Percentiles rank a stretch among this genome's conserved stretches.
Conservation (phyloP, 2,888 invertebrate species). For the Macaria liturata region DNA sequence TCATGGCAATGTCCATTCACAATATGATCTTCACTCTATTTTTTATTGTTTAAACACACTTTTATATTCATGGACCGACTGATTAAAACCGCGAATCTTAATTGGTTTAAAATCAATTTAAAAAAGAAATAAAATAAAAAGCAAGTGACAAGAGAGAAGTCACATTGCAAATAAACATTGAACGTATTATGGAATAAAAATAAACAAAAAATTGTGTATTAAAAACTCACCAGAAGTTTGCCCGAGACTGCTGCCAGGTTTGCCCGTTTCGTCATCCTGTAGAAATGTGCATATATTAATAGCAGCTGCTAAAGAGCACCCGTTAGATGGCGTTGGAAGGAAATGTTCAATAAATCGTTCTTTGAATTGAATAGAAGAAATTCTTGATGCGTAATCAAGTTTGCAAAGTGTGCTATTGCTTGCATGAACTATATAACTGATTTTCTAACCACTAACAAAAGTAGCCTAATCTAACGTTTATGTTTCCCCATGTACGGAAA, state of each 20-base stretch:
- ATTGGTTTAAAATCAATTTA: conserved; percentile 29
- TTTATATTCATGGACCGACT: conserved; percentile 27
- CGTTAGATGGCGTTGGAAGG: no score
- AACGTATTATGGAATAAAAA: conserved; percentile 40
- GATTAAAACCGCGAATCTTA: conserved; percentile 18
- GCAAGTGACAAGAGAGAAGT: conserved; percentile 73
- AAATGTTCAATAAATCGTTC: no score
- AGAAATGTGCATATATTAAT: conserved; percentile 18
- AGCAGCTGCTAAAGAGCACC: no score
- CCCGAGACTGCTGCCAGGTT: conserved; percentile 71
- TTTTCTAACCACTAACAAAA: no score
- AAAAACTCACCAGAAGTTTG: conserved; percentile 72
- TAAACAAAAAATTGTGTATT: conserved; percentile 32
- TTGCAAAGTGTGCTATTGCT: no score
- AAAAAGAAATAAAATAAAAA: conserved; percentile 41
- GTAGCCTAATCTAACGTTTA: no score
- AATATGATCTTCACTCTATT: conserved; percentile 68
- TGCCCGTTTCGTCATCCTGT: conserved; percentile 77
- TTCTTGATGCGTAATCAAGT: no score
- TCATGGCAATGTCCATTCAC: conserved; percentile 74
- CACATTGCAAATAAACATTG: conserved; percentile 81
- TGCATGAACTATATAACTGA: no score
- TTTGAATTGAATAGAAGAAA: no score
- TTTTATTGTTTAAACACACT: conserved; percentile 38
- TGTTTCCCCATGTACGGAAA: no score